A percentile compares a stretch with the other conserved stretches of the same genome.
These are phyloP conservation scores for Pseudomyrmex flavicornis DNA, from an alignment of 1,140 invertebrate genomes.

Conservation along the genomic window DNA sequence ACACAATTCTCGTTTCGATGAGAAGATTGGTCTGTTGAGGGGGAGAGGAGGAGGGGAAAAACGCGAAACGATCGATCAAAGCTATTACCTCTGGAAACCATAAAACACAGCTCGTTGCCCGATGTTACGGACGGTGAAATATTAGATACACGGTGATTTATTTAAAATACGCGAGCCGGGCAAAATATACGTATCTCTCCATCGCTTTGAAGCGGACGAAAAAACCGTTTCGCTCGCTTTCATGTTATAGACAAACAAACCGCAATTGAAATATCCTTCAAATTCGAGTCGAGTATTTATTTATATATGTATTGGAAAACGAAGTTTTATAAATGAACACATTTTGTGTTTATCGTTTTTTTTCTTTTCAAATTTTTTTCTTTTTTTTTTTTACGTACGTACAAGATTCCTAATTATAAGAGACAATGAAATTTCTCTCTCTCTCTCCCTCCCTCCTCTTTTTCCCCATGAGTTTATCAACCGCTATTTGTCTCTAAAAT, in stretches of 20 bases:
- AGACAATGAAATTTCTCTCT: no score
- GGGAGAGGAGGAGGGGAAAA: no score
- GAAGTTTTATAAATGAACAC: background rate
- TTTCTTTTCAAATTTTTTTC: background rate
- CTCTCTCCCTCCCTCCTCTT: no score
- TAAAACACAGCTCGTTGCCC: slow-evolving; percentile 46
- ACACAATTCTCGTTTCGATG: slow-evolving; percentile 20
- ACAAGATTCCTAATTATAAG: no score
- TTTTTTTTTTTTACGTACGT: no score
- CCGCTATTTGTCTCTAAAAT: background rate
- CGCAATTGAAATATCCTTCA: slow-evolving; percentile 13
- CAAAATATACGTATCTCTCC: background rate
- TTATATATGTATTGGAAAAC: background rate
- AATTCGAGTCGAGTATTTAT: background rate
- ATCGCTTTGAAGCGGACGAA: background rate
- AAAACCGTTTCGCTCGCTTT: slow-evolving; percentile 13
- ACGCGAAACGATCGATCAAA: slow-evolving; percentile 50
- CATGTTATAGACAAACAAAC: background rate
- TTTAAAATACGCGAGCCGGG: slow-evolving; percentile 29
- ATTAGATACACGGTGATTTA: slow-evolving; percentile 56
- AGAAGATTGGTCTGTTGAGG: background rate
- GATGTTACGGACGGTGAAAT: slow-evolving; percentile 57
- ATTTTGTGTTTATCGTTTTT: background rate
- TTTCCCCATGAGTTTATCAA: background rate
- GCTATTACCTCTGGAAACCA: slow-evolving; percentile 55